These are phyloP conservation scores for Muschampia plurimacula DNA, from an alignment of 2,888 invertebrate species.

Conservation along the genomic window DNA sequence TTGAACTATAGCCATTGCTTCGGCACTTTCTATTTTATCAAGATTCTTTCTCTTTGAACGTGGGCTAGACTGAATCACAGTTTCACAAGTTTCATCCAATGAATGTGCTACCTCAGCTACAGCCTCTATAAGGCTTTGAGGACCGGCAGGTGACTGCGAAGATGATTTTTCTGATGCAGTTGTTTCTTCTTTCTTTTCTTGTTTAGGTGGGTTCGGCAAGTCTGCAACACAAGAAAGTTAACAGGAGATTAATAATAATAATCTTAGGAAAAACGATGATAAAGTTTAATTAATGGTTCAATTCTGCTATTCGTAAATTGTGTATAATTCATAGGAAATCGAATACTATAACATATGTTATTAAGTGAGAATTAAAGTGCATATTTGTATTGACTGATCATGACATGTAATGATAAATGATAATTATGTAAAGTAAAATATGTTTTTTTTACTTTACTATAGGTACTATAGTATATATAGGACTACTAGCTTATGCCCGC, in stretches of 20 bases:
- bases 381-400: too few species aligned
- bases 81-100: constrained; percentile 89
- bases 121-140: constrained; percentile 86
- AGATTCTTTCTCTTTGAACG: constrained; percentile 80
- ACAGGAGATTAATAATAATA: not conserved
- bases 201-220: constrained; percentile 55
- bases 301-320: too few species aligned
- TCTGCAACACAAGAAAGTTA: constrained; percentile 58
- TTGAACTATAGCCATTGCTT: constrained; percentile 77
- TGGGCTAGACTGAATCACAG: constrained; percentile 88
- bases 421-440: too few species aligned
- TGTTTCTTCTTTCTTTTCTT: constrained; percentile 60
- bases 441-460: too few species aligned
- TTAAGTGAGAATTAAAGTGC: too few species aligned
- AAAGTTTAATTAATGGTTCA: too few species aligned
- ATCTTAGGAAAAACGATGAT: not conserved
- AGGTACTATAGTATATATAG: too few species aligned
- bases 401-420: too few species aligned
- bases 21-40: constrained; percentile 79
- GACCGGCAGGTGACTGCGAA: constrained; percentile 61
- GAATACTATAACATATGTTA: too few species aligned
- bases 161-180: constrained; percentile 55
- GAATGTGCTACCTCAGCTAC: constrained; percentile 88
- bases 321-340: too few species aligned
- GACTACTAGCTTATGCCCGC: too few species aligned